Conservation (phyloP, 2,113 vertebrate genomes). For the Mixornis gularis region DNA sequence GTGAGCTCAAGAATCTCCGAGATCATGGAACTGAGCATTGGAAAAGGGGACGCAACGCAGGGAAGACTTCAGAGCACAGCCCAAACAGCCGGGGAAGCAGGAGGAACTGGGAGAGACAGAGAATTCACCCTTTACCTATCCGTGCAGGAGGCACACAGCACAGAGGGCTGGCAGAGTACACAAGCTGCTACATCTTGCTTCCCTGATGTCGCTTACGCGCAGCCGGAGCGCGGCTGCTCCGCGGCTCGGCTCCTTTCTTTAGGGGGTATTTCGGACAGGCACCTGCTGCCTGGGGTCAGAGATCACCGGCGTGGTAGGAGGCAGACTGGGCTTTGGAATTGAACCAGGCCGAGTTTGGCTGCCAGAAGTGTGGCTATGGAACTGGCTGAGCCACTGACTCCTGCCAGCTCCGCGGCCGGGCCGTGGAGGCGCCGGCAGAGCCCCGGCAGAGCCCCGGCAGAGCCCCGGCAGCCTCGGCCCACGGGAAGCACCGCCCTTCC, state of each 20-base stretch:
- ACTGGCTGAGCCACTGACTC: accelerated
- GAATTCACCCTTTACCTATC: background rate
- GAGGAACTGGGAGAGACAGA: background rate
- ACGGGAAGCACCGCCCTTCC: background rate
- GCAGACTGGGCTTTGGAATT: background rate
- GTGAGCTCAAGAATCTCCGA: background rate
- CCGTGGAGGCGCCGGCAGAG: background rate
- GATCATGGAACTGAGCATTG: background rate
- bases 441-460: background rate
- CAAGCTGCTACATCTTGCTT: background rate
- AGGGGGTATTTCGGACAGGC: background rate
- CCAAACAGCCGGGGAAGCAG: background rate
- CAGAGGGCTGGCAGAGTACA: background rate
- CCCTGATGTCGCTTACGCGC: background rate
- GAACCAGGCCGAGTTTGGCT: background rate
- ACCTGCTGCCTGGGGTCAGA: background rate
- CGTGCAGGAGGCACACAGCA: background rate
- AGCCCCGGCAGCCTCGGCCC: background rate
- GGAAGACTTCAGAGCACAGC: background rate
- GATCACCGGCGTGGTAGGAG: accelerated
- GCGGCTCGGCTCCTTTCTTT: background rate
- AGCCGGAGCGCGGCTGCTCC: background rate
- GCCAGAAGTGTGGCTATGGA: accelerated
- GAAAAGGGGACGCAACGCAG: background rate
- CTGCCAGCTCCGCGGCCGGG: accelerated